Evolutionary conservation across 2,888 invertebrate genomes (phyloP).

Genomic region (Hirtodrosophila confusa): DNA sequence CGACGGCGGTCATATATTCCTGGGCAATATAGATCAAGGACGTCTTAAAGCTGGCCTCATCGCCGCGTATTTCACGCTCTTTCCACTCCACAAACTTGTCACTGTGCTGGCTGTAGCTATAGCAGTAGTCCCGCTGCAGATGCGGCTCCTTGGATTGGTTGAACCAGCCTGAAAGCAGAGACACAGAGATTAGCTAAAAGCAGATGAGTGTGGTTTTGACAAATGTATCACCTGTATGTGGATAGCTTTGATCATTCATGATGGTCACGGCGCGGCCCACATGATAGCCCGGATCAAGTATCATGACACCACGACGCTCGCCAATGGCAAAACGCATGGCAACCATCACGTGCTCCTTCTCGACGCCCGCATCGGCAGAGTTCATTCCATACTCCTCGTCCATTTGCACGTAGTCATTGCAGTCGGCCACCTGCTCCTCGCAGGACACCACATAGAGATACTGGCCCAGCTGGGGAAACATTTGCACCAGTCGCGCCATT

Average conservation of each 20-base stretch:
- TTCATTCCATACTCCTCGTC: slow-evolving; percentile 85
- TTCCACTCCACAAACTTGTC: slow-evolving; percentile 93
- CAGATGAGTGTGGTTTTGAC: background rate
- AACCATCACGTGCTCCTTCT: slow-evolving; percentile 95
- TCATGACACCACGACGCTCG: slow-evolving; percentile 90
- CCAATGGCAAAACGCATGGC: slow-evolving; percentile 90
- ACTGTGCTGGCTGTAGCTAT: slow-evolving; percentile 89
- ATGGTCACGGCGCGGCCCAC: slow-evolving; percentile 93
- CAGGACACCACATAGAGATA: slow-evolving; percentile 92
- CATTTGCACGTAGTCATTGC: slow-evolving; percentile 86
- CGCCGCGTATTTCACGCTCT: slow-evolving; percentile 89
- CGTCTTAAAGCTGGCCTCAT: slow-evolving; percentile 87
- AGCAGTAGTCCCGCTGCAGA: slow-evolving; percentile 93
- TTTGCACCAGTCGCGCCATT: slow-evolving; percentile 88
- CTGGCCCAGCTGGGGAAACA: slow-evolving; percentile 88
- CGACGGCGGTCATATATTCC: slow-evolving; percentile 91
- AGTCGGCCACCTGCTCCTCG: slow-evolving; percentile 91
- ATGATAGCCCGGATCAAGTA: slow-evolving; percentile 96
- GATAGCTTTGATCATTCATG: slow-evolving; percentile 93
- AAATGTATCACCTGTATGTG: slow-evolving; percentile 87
- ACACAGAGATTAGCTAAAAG: background rate
- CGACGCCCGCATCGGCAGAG: slow-evolving; percentile 85
- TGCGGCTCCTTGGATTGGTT: slow-evolving; percentile 91
- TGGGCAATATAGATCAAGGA: slow-evolving; percentile 92
- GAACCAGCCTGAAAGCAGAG: slow-evolving; percentile 88